Conservation (phyloP, 2,113 vertebrate genomes). For the Thryonomys swinderianus region DNA sequence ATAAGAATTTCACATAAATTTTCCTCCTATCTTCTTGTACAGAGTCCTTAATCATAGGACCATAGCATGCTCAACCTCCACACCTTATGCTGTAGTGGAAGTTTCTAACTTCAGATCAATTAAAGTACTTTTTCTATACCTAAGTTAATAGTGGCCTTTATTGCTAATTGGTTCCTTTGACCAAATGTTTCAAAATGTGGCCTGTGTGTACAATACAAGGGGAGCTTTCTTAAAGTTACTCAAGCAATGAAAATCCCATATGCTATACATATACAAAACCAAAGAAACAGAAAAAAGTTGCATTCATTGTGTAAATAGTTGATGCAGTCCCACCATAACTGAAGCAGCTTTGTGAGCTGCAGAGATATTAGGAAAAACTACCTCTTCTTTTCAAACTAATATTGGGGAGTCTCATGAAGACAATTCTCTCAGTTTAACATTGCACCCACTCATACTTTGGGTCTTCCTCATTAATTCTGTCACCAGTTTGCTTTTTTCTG, state of each 20-base stretch:
- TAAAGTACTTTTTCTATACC: neutral
- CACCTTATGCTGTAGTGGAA: neutral
- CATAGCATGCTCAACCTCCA: neutral
- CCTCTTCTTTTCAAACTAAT: neutral
- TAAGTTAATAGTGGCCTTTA: neutral
- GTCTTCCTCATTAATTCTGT: neutral
- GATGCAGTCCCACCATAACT: neutral
- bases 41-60: neutral
- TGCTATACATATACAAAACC: neutral
- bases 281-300: slow-evolving; percentile 5
- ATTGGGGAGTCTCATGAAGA: neutral
- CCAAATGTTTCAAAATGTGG: slow-evolving; percentile 7
- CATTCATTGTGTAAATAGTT: neutral
- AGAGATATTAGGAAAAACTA: neutral
- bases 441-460: neutral
- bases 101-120: neutral
- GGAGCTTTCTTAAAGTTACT: neutral
- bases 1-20: neutral
- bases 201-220: neutral
- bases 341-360: neutral
- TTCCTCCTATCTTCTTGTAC: neutral
- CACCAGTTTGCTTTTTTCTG: neutral
- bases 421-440: neutral
- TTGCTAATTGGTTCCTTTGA: slow-evolving; percentile 21
- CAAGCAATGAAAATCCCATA: neutral